A percentile compares a stretch with the other conserved stretches of the same genome.
phyloP scores from a whole-genome alignment of 2,113 vertebrate genomes.

The Rhinolophus sinicus region DNA sequence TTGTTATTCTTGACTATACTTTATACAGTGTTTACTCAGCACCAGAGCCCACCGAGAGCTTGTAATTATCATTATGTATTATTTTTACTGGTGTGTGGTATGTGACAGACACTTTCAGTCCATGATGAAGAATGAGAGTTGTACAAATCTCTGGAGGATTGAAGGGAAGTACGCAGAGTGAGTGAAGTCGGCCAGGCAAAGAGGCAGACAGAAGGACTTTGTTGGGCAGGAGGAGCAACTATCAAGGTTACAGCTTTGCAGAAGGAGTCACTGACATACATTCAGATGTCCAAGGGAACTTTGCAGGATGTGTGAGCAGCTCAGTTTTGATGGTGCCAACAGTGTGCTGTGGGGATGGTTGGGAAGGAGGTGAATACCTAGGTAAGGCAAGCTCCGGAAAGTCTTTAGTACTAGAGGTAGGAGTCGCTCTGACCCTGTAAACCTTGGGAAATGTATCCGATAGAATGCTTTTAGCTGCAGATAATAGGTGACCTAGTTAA shows the following conservation, averaged over 20 bases:
- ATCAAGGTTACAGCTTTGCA: not conserved
- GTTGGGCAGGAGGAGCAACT: not conserved
- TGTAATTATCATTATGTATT: no score
- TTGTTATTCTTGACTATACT: not conserved
- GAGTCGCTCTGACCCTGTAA: not conserved
- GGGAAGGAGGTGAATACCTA: not conserved
- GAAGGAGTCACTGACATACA: not conserved
- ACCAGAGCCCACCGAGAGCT: not conserved
- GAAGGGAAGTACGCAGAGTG: not conserved
- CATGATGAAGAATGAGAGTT: not conserved
- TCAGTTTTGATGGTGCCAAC: not conserved
- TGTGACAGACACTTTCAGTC: not conserved
- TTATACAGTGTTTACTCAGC: not conserved
- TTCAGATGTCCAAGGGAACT: not conserved
- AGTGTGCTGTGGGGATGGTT: not conserved
- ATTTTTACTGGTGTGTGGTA: not conserved
- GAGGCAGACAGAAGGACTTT: not conserved
- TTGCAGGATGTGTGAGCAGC: not conserved
- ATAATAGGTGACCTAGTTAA: not conserved
- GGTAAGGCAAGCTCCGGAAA: not conserved
- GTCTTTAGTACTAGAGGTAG: not conserved
- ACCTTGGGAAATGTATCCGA: not conserved
- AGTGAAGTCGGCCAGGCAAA: not conserved
- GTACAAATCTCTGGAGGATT: not conserved
- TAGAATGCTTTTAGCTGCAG: not conserved